Conservation (phyloP, 2,113 vertebrate genomes). For the Bufo gargarizans region DNA sequence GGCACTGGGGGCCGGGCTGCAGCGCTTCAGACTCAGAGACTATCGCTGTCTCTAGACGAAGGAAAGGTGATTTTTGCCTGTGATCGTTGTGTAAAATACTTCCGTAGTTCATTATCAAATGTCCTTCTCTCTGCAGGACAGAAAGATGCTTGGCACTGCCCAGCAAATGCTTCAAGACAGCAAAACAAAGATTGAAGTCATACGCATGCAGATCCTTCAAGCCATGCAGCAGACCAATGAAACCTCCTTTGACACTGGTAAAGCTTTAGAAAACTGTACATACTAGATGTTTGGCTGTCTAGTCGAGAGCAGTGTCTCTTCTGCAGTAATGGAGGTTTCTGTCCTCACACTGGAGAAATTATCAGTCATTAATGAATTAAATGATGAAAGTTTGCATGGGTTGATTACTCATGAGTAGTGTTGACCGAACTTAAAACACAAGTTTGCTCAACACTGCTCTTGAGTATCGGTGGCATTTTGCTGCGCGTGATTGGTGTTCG, state of each 20-base stretch:
- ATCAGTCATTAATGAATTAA: no score
- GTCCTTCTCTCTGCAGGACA: slow-evolving; percentile 79
- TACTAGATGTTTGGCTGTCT: neutral
- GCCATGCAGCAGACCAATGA: slow-evolving; percentile 95
- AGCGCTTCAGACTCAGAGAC: no score
- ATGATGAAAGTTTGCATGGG: no score
- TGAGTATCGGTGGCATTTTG: no score
- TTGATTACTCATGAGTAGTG: no score
- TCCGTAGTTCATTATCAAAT: neutral
- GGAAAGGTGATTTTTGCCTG: no score
- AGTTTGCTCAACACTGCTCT: no score
- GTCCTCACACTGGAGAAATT: no score
- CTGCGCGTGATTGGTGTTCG: no score
- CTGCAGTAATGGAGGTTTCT: neutral
- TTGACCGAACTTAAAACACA: no score
- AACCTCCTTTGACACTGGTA: slow-evolving; percentile 91
- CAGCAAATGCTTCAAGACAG: slow-evolving; percentile 99
- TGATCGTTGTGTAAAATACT: neutral
- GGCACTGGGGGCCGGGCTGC: no score
- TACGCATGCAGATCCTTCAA: slow-evolving; percentile 99
- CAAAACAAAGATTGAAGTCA: slow-evolving; percentile 98
- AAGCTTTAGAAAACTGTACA: slow-evolving; percentile 59
- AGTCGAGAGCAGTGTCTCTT: neutral
- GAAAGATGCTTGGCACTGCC: slow-evolving; percentile 93
- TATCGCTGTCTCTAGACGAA: no score